Base-by-base conservation (phyloP, 2,113 vertebrate genomes). In the Forbesichthys agassizii region DNA sequence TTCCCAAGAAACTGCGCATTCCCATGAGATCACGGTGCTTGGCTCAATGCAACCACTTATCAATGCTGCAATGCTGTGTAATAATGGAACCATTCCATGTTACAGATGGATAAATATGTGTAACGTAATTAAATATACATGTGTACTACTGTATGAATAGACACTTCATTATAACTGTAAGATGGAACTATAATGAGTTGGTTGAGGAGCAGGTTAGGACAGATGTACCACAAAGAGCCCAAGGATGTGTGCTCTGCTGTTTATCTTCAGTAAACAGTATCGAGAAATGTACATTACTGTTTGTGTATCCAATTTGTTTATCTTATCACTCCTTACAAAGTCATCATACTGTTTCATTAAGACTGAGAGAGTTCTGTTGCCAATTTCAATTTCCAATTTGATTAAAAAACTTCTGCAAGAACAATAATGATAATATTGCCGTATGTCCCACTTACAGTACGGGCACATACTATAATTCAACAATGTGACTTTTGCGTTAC, bases 31-130 rank as follows among this genome's bases (percentile, higher is more conserved):
- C 27, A 76, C 84, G 85, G 6, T 54, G 49, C 69, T 81, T 73
- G 68, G 75, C 69, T 81, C 65, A 83, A 71, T 74, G 67, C 51
- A 11, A 49, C 51, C 10, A 27, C 62, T 80, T 84, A 64, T 83
- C 79, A 60, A 49, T 27, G 57, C 36, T 42, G 36, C 36, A 42
- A 42, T 42, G 36, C 36, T 42, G 36, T 42, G 5, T 12, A 33
- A 59, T 8, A 18, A 59, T 51, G 9, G 7, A 36, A 33, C 62
- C 49, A 48, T 64, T 1, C 11, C 27, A 46, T 66, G 5, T 16
- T n/a, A 53, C 0, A 10, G 27, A 27, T 16, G 4, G 27, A 9
- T 60, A 33, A 20, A n/a, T 69, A 57, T 52, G 7, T 6, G 52
- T 1, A 47, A 16, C 18, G 65, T 6, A 9, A 4, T 64, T 27